Evolutionary conservation across 2,113 vertebrate species (phyloP), one percentile per base, ranked within the genome.

Genomic region (Perca schrenkii): DNA sequence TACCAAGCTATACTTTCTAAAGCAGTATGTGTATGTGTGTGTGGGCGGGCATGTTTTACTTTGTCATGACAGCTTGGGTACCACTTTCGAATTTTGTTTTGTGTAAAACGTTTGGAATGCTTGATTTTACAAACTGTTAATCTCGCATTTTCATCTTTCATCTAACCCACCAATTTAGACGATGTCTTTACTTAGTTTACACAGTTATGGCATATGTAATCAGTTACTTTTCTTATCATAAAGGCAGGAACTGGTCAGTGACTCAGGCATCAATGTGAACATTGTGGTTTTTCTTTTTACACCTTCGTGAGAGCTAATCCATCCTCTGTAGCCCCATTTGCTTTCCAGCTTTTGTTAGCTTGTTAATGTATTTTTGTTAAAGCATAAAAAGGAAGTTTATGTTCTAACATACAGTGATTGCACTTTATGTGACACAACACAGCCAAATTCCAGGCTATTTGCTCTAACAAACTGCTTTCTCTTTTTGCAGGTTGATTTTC

Each of bases 401-500:
- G 4, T n/a, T 62, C n/a, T 71, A 15, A n/a, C 7, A 57, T n/a
- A 25, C 19, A 67, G 21, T 12, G 15, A 31, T 25, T 53, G 46
- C 13, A 60, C 15, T 40, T 46, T 3, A 16, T 40, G 21, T 64
- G 72, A 16, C 11, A 46, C 52, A 75, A 17, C 40, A 2, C 58
- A 50, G 22, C 6, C 34, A 34, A 16, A n/a, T 4, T 60, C 0
- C 7, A 52, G 54, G 17, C 53, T 15, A 60, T 65, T 81, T 77
- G 19, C 19, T 74, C 19, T 65, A 74, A 83, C 69, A 58, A 63
- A 50, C 10, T 54, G 1, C 1, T 74, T 69, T 81, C 25, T 80
- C 10, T 89, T 50, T 0, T 93, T 95, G 74, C 82, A 99, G 98
- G 98, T 99, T 86, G 98, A 99, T 94, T 99, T 96, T 82, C 98